Conservation (phyloP, 2,888 invertebrate genomes). For the Synanthedon myopaeformis region DNA sequence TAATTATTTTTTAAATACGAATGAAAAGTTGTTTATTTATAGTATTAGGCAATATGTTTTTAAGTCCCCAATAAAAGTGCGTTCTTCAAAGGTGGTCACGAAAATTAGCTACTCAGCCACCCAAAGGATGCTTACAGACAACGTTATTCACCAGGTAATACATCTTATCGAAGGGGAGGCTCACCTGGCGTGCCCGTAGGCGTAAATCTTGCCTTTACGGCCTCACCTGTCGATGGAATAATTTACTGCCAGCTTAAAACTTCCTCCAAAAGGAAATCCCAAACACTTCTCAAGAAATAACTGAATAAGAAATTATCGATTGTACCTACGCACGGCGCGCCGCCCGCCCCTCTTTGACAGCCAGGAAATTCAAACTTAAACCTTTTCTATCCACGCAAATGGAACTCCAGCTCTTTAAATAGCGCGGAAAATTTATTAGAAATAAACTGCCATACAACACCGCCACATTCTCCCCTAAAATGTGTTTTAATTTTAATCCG, state of each 20-base stretch:
- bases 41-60: no score
- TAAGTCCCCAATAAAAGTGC: no score
- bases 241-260: slow-evolving; percentile 69
- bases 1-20: no score
- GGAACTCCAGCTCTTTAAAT: not conserved
- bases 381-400: slow-evolving; percentile 13
- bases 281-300: slow-evolving; percentile 66
- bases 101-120: slow-evolving; percentile 21
- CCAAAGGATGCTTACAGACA: slow-evolving; percentile 49
- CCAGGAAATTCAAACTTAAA: slow-evolving; percentile 43
- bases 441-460: not conserved
- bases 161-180: slow-evolving; percentile 58
- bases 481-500: no score
- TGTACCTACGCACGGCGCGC: slow-evolving; percentile 28
- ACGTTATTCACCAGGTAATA: slow-evolving; percentile 55
- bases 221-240: slow-evolving; percentile 69
- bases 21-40: no score
- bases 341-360: slow-evolving; percentile 32
- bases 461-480: no score
- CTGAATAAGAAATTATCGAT: slow-evolving; percentile 63
- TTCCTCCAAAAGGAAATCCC: slow-evolving; percentile 59
- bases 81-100: not conserved
- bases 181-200: slow-evolving; percentile 50
- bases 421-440: not conserved
- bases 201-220: slow-evolving; percentile 69